Base-by-base conservation (phyloP, 2,888 invertebrate species). In the Drosophila maculinotata region DNA sequence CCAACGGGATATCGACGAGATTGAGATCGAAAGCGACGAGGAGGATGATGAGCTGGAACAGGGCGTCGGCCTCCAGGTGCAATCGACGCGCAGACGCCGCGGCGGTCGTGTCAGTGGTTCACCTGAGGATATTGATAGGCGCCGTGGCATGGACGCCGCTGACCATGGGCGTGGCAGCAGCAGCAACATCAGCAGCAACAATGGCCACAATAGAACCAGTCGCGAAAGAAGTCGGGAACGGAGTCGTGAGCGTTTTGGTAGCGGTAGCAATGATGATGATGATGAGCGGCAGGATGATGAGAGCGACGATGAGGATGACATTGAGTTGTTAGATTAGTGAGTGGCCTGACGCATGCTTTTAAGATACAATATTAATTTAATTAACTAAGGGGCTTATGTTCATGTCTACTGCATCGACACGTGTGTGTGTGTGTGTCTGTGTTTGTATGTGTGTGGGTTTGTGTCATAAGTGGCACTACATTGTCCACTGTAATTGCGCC, bases 11-110 rank as follows among this genome's bases (percentile, higher is more conserved):
- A 49, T 81, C 12, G 88, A 86, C 31, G 90, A 88, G 63, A 87
- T 90, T 48, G 91, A 89, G 66, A 80, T 91, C 57, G 90, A 90
- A 63, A 90, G 87, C 66, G 90, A 90, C 31, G 91, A 90, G 36
- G 90, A 91, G 74, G 88, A 89, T 14, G 86, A 87, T 42, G 89
- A 89, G 36, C 71, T 90, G 33, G 85, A 87, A 41, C 89, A 90
- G 57, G 90, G 89, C 10, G 80, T 90, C 5, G 90, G 90, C 17
- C 48, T 79, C 23, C 79, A 79, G 0, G 87, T 90, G 0, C 85
- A 75, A 63, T 75, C 88, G 30, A 71, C 62, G 0, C 79, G 86
- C n/a, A 70, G 77, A 8, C 87, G 82, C 9, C 17, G 25, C 1
- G 51, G 41, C n/a, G 15, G 9, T n/a, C 45, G 54, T 7, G 31